These are phyloP conservation scores for Columba janthina DNA, from an alignment of 2,113 vertebrate genomes.

Conservation along the genomic window DNA sequence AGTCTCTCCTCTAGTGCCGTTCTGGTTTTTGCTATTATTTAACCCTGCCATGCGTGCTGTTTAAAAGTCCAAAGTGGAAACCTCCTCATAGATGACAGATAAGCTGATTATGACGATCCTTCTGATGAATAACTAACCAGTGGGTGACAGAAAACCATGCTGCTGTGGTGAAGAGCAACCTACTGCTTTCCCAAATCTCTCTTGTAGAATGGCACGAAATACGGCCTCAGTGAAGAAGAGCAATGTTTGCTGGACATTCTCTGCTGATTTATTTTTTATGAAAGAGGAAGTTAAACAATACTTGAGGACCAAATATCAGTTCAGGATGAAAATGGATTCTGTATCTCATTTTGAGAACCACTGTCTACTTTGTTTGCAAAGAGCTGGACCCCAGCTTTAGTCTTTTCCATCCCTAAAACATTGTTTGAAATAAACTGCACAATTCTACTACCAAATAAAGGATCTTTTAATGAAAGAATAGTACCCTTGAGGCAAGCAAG, in stretches of 20 bases:
- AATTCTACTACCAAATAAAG: not conserved
- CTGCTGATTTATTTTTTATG: not conserved
- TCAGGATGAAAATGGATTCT: not conserved
- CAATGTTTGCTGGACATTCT: not conserved
- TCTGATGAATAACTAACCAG: not conserved
- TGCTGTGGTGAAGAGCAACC: not conserved
- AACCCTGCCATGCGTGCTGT: not conserved
- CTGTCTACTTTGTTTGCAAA: not conserved
- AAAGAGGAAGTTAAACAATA: not conserved
- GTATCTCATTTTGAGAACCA: not conserved
- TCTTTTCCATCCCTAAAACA: not conserved
- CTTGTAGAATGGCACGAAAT: rapidly evolving
- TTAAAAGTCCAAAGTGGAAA: not conserved
- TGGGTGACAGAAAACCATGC: not conserved
- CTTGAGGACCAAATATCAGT: not conserved
- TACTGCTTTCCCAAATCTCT: not conserved
- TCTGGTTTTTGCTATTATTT: not conserved
- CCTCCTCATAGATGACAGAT: not conserved
- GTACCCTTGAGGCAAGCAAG: not conserved
- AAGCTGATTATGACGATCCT: not conserved
- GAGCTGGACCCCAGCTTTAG: not conserved
- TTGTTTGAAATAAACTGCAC: not conserved
- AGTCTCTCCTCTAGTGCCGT: not conserved
- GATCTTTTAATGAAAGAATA: not conserved
- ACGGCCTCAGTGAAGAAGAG: not conserved